These are phyloP conservation scores for Ischnura elegans DNA, from an alignment of 2,888 invertebrate species.

Conservation along the genomic window DNA sequence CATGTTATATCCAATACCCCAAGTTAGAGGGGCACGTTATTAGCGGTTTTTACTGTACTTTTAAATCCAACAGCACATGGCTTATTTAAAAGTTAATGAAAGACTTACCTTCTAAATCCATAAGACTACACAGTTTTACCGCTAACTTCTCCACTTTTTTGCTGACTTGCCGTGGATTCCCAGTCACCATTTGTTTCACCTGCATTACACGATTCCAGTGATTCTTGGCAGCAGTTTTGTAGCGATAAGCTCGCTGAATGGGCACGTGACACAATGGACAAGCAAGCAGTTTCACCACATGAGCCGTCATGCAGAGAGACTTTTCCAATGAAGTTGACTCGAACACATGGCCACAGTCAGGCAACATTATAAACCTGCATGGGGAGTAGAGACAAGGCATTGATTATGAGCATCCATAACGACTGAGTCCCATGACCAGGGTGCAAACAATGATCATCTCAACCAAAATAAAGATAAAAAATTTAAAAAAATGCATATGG, in stretches of 20 bases:
- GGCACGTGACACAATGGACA: constrained; percentile 83
- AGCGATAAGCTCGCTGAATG: constrained; percentile 81
- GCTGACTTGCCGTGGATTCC: constrained; percentile 69
- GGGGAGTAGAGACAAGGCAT: no score
- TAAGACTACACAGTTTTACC: not conserved
- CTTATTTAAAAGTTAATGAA: not conserved
- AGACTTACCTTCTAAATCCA: not conserved
- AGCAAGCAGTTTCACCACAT: constrained; percentile 75
- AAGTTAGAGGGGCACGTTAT: no score
- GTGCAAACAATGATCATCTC: no score
- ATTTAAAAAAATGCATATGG: no score
- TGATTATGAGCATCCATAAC: no score
- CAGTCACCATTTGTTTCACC: constrained; percentile 75
- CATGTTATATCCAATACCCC: no score
- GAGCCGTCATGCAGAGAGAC: constrained; percentile 73
- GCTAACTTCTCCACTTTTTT: not conserved
- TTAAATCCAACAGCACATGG: not conserved
- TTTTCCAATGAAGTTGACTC: constrained; percentile 79
- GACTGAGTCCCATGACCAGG: no score
- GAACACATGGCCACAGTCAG: constrained; percentile 80
- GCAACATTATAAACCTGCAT: constrained; percentile 79
- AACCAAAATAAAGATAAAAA: no score
- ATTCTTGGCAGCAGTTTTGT: constrained; percentile 79
- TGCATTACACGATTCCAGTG: constrained; percentile 75
- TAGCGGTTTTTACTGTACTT: no score